Base-by-base conservation (phyloP, 2,888 invertebrate species). In the Alloplasta piceator region DNA sequence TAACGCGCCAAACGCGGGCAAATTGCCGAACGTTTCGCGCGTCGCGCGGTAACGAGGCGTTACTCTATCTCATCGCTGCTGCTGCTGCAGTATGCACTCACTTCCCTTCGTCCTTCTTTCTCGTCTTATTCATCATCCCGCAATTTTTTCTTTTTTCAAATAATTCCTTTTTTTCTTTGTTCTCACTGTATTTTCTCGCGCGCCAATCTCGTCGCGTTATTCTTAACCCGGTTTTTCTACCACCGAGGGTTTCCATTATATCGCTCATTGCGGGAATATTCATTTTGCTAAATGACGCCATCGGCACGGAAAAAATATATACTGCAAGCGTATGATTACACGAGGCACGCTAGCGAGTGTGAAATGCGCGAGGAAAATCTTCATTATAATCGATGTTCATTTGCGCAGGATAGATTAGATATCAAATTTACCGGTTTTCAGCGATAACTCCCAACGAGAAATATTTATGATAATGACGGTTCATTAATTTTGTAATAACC, bases 1-100 rank as follows among this genome's bases (percentile, higher is more conserved):
- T 1, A 43, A 41, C 60, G 66, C 58, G 55, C 14, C 66, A 66
- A 26, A 70, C 70, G 58, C 26, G 58, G 52, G 60, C 43, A 75
- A 80, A 80, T 75, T 76, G 80, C 80, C 75, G 61, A 80, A 80
- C 71, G 26, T 60, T 67, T 71, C 71, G 26, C 26, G 26, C 26
- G 26, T 26, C 26, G 26, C 26, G 26, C 26, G 75, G 75, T 80
- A 80, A 80, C 75, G 71, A 80, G 75, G 66, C 74, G 79, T 70
- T 70, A 72, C 74, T 73, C 63, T 43, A 68, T 63, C 56, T 71
- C 72, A 41, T 58, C 14, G 36, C 46, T 60, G 58, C 60, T 58
- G 46, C 41, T 12, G 43, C 68, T 50, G 6, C 41, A 26, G 26
- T 26, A 26, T 39, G 16, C 9, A 38, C 36, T 55, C 26, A 36